Conservation (phyloP, 2,797 vertebrate genomes). For the Acropternis orthonyx region DNA sequence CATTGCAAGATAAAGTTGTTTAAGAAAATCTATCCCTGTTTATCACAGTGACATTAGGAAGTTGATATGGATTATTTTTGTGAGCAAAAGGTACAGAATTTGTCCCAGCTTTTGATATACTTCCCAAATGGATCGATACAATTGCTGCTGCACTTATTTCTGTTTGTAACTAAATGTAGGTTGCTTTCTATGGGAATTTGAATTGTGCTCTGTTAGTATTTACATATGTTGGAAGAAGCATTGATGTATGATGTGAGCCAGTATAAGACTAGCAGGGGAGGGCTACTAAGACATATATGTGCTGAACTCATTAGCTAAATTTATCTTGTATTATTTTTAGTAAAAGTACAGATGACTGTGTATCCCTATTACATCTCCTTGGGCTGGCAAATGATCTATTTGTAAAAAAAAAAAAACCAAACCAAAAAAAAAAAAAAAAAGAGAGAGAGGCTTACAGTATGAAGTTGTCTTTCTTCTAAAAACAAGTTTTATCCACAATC, state of each 20-base stretch:
- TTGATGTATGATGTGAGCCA: background rate
- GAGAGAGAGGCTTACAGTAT: background rate
- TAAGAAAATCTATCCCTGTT: background rate
- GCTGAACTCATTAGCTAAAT: slow-evolving; percentile 20
- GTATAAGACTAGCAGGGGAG: background rate
- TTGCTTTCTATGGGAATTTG: slow-evolving; percentile 18
- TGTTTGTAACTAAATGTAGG: slow-evolving; percentile 32
- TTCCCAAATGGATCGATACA: background rate
- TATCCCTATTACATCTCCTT: background rate
- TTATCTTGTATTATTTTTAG: slow-evolving; percentile 42
- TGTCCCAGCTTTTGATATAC: background rate
- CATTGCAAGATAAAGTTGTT: background rate
- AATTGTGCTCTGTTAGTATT: slow-evolving; percentile 43
- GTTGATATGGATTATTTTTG: background rate
- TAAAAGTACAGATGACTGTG: background rate
- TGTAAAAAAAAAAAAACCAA: background rate
- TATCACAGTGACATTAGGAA: background rate
- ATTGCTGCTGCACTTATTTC: background rate
- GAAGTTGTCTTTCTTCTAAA: background rate
- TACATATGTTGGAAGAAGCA: slow-evolving; percentile 24
- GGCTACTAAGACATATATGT: background rate
- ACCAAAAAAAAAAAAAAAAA: background rate
- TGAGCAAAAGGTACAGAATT: background rate
- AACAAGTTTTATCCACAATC: background rate
- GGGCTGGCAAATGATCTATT: background rate